Base-by-base conservation (phyloP, 2,113 vertebrate species). In the Scomber scombrus region DNA sequence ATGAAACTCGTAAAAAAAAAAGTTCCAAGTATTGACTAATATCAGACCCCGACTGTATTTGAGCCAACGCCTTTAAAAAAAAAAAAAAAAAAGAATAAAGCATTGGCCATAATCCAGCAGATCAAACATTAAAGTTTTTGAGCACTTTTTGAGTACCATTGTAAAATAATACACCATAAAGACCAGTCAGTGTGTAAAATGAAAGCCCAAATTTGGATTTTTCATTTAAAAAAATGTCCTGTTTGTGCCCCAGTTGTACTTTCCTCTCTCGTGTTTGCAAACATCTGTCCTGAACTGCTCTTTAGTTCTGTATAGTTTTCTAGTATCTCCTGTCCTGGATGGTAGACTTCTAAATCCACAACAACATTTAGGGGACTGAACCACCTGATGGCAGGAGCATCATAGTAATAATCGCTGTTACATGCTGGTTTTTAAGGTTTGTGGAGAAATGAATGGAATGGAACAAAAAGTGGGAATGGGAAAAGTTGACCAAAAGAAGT, bases 341-440 rank as follows among this genome's bases (percentile, higher is more conserved):
- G 51, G 7, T 49, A 43, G 4, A 31, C 11, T 0, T 11, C 8
- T 49, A 14, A 67, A 47, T 43, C 23, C 43, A 73, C 19, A 45
- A 19, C n/a, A 45, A 50, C 50, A 64, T 57, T 81, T 49, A 60
- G 23, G 40, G n/a, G 40, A 63, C 68, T 18, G 56, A 61, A 23
- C 34, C 3, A 1, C 18, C 21, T n/a, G 16, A 31, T 4, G 2
- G 9, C 50, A 63, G 47, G 8, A 52, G 15, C 15, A 43, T 54
- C 0, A 23, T 1, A 6, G 43, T 64, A 49, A 26, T 11, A 46
- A 13, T 15, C 4, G 29, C 15, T 62, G 49, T 54, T 26, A 7
- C 3, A 9, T 12, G 57, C 21, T 64, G 9, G n/a, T 69, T 63
- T 19, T 49, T 61, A 71, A 9, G 7, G 6, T 45, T 4, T n/a